Conservation (phyloP, 1,140 invertebrate genomes). For the Dendroctonus ponderosae region DNA sequence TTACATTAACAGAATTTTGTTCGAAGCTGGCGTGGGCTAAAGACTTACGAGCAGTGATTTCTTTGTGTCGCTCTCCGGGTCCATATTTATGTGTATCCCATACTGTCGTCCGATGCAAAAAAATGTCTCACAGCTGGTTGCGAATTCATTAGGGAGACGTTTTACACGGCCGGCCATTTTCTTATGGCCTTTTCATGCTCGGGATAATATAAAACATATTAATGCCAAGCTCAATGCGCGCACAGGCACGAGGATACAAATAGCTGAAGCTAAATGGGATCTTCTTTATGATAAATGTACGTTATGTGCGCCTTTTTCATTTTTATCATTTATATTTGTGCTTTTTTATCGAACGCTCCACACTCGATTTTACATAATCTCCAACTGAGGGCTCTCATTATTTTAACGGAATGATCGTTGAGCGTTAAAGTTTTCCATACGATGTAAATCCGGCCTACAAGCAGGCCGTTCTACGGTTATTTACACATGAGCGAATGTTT, state of each 20-base stretch:
- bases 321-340: not conserved
- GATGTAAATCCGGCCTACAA: too few relatives aligned
- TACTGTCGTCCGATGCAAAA: conserved; percentile 37
- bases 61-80: conserved; percentile 14
- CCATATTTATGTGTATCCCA: conserved; percentile 37
- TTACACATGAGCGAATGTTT: too few relatives aligned
- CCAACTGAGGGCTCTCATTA: too few relatives aligned
- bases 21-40: conserved; percentile 14
- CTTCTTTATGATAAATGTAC: conserved; percentile 27
- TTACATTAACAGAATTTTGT: conserved; percentile 22
- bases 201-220: conserved; percentile 33
- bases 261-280: conserved; percentile 24
- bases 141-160: conserved; percentile 43
- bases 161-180: conserved; percentile 42
- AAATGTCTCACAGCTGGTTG: conserved; percentile 42
- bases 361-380: too few relatives aligned
- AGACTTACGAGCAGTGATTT: conserved; percentile 24
- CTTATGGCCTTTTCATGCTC: conserved; percentile 27
- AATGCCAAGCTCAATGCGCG: conserved; percentile 20
- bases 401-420: too few relatives aligned
- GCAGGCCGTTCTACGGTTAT: too few relatives aligned
- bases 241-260: conserved; percentile 30
- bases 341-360: too few relatives aligned
- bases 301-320: conserved; percentile 6
- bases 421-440: too few relatives aligned